Percentiles rank a stretch among this genome's conserved stretches.
These are phyloP conservation scores for Theonella swinhoei DNA, from an alignment of 37 sponge, comb jelly and placozoan genomes.

Conservation along the genomic window DNA sequence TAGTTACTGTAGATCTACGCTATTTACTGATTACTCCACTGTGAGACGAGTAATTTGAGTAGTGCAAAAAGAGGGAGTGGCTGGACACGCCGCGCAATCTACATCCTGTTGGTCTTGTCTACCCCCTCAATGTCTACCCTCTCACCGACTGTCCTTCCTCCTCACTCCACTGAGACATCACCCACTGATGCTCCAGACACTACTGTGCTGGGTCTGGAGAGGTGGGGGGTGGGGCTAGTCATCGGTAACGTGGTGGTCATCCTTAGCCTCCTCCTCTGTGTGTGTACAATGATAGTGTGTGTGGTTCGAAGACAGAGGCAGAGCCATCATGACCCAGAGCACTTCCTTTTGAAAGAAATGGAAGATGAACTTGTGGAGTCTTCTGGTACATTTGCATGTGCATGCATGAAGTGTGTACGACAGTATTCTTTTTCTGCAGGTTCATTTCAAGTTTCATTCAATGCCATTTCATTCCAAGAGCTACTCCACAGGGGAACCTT, in stretches of 20 bases:
- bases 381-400: too few relatives aligned
- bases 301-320: slow-evolving; percentile 9
- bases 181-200: background rate
- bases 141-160: background rate
- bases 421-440: background rate
- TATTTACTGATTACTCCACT: too few relatives aligned
- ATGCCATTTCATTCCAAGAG: slow-evolving; percentile 62
- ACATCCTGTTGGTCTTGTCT: too few relatives aligned
- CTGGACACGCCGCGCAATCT: too few relatives aligned
- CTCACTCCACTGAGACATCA: background rate
- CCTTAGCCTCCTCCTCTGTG: slow-evolving; percentile 1
- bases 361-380: too few relatives aligned
- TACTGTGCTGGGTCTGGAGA: background rate
- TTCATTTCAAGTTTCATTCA: slow-evolving; percentile 25
- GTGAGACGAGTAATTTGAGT: too few relatives aligned
- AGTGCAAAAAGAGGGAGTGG: too few relatives aligned
- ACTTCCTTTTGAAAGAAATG: background rate
- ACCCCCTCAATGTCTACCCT: too few relatives aligned
- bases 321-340: background rate
- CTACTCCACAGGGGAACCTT: slow-evolving; percentile 65
- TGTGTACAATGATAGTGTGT: background rate
- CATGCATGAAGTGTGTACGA: too few relatives aligned
- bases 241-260: slow-evolving; percentile 6
- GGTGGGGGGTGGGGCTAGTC: slow-evolving; percentile 35
- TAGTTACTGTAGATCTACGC: too few relatives aligned